Percentiles rank a stretch among this genome's conserved stretches.
Evolutionary conservation across 23 tunicate genomes (phyloP).

Genomic region (Trididemnum nubilum): DNA sequence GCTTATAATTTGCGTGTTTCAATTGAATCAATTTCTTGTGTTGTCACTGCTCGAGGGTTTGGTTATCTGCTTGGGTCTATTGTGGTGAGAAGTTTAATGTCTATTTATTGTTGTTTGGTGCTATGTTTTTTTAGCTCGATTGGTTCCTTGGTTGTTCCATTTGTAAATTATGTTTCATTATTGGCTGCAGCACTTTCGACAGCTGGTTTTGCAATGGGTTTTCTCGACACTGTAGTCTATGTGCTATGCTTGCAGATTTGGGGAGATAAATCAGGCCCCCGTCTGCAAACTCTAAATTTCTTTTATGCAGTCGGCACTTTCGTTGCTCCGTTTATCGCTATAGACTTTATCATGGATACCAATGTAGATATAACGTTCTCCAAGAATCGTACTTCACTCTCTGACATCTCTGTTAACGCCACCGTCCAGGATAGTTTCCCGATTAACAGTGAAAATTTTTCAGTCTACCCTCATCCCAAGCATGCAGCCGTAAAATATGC

Average conservation of each 20-base stretch:
- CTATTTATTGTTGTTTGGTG: constrained; percentile 37
- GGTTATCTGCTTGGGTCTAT: constrained; percentile 77
- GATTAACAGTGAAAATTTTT: not conserved
- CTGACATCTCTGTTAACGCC: not conserved
- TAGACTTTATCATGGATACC: constrained; percentile 57
- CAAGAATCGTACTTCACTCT: not conserved
- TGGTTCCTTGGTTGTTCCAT: constrained; percentile 48
- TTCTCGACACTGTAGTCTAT: constrained; percentile 80
- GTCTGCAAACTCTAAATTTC: constrained; percentile 72
- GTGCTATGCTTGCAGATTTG: constrained; percentile 70
- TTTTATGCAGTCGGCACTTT: constrained; percentile 80
- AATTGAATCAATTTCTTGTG: constrained; percentile 45
- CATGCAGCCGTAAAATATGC: constrained; percentile 41
- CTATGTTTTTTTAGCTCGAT: constrained; percentile 43
- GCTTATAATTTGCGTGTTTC: constrained; percentile 50
- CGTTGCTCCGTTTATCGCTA: constrained; percentile 53
- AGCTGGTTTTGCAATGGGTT: constrained; percentile 71
- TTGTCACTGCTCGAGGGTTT: constrained; percentile 59
- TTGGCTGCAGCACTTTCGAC: constrained; percentile 43
- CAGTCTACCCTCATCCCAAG: not conserved
- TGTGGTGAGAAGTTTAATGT: constrained; percentile 31
- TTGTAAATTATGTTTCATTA: constrained; percentile 5
- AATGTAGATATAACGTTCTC: not conserved
- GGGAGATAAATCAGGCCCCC: constrained; percentile 83
- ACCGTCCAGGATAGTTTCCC: not conserved